Evolutionary conservation across 2,797 vertebrate genomes (phyloP), one percentile per base, ranked within the genome.

Genomic region (Poecilia wingei): DNA sequence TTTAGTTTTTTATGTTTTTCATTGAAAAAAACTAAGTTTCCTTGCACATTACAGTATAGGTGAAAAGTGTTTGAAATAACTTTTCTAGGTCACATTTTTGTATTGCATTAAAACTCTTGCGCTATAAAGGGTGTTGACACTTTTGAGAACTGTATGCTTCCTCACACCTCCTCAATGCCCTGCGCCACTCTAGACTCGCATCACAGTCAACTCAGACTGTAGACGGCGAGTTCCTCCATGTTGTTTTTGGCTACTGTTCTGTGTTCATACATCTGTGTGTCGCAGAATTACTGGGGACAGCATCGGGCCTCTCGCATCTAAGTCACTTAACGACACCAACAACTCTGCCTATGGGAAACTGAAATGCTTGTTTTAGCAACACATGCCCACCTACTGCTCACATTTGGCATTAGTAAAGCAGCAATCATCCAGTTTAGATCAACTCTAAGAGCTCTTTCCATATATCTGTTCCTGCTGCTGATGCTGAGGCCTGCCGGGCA

Each of bases 221-320:
- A 28, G 73, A 79, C 88, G 86, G 79, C 79, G 84, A 78, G 88
- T 88, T 91, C 76, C 77, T 88, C 82, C 55, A 31, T 90, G 94
- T 94, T 94, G 90, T 91, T 88, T 93, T 91, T 84, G 89, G 72
- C 89, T 66, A 80, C 94, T 94, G 85, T 91, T 89, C 85, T 86
- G 79, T 86, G 53, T 80, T 89, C 89, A 87, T 84, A 87, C 91
- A 84, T 90, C 85, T 87, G 90, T 91, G 88, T 92, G 90, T 92
- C 87, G 90, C 87, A 93, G 91, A 91, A 93, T 93, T 92, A 93
- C 92, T 88, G 83, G 84, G 83, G 89, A 91, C 90, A 82, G 91
- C 93, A 93, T 95, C 94, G 79, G 87, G 80, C 36, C 36, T 90
- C 89, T 92, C 88, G 1, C 87, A 93, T 94, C 91, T 88, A 87